Evolutionary conservation across 2,797 vertebrate genomes (phyloP).

Genomic region (Mormyrus proboscirostris): DNA sequence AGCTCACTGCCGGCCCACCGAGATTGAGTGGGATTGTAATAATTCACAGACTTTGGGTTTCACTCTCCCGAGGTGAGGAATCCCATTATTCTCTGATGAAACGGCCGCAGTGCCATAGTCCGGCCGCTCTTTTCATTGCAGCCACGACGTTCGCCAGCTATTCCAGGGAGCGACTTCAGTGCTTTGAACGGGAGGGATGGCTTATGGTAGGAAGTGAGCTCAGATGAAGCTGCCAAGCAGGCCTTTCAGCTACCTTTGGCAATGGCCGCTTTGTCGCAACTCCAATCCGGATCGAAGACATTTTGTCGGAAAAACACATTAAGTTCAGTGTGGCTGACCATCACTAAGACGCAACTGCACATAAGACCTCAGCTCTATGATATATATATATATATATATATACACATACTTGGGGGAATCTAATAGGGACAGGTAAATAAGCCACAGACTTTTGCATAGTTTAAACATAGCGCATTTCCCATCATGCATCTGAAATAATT

Average conservation of each 20-base stretch:
- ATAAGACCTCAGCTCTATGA: neutral
- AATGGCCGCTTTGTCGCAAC: neutral
- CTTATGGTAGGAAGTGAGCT: conserved; percentile 8
- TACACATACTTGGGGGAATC: neutral
- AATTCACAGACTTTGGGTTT: conserved; percentile 80
- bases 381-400: neutral
- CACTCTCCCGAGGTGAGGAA: conserved; percentile 69
- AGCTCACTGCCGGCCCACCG: conserved; percentile 56
- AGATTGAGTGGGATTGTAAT: conserved; percentile 76
- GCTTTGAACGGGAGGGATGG: neutral
- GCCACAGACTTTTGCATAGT: neutral
- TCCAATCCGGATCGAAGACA: neutral
- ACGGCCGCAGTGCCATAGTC: conserved; percentile 9
- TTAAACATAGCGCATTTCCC: neutral
- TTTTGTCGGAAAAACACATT: neutral
- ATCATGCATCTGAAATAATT: neutral
- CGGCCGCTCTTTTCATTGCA: conserved; percentile 15
- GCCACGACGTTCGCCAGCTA: conserved; percentile 2
- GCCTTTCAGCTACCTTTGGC: neutral
- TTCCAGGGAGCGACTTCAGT: neutral
- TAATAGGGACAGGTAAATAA: neutral
- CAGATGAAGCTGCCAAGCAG: neutral
- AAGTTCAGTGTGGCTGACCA: neutral
- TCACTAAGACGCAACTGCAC: neutral
- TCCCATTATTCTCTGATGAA: conserved; percentile 62